These are phyloP conservation scores for Leptopilina drosophilae DNA, from an alignment of 2,888 invertebrate species.

Conservation along the genomic window DNA sequence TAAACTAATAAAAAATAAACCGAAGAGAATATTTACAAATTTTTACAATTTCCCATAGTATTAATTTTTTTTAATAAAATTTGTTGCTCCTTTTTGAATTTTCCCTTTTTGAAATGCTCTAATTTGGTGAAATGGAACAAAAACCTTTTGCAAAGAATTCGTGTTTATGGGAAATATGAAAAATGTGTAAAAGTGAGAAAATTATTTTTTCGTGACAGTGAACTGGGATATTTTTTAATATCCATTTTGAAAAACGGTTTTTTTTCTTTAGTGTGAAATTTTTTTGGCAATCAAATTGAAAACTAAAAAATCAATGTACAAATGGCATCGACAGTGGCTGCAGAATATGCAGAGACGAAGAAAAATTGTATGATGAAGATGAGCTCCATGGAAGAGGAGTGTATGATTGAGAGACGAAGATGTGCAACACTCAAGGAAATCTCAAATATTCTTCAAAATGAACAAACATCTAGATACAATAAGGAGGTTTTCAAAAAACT, in stretches of 20 bases:
- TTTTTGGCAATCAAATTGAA: not conserved
- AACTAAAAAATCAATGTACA: slow-evolving; percentile 24
- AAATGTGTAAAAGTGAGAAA: too few relatives aligned
- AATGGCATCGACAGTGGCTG: slow-evolving; percentile 12
- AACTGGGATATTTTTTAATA: too few relatives aligned
- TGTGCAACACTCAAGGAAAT: slow-evolving; percentile 82
- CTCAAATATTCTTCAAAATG: slow-evolving; percentile 82
- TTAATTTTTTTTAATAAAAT: too few relatives aligned
- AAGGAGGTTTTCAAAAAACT: slow-evolving; percentile 83
- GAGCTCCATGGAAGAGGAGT: slow-evolving; percentile 86
- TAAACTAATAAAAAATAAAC: too few relatives aligned
- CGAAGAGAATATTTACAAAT: too few relatives aligned
- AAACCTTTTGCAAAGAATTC: too few relatives aligned
- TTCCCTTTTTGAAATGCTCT: too few relatives aligned
- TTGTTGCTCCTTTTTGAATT: too few relatives aligned
- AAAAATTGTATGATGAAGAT: slow-evolving; percentile 67
- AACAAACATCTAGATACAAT: slow-evolving; percentile 80
- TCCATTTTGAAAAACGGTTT: not conserved
- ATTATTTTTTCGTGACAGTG: too few relatives aligned
- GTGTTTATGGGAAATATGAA: too few relatives aligned
- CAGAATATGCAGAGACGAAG: slow-evolving; percentile 25
- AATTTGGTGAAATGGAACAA: too few relatives aligned
- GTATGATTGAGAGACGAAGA: slow-evolving; percentile 81
- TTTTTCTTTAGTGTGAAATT: not conserved
- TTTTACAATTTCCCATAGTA: too few relatives aligned